Conservation (phyloP, 2,888 invertebrate genomes). For the Carabus problematicus region DNA sequence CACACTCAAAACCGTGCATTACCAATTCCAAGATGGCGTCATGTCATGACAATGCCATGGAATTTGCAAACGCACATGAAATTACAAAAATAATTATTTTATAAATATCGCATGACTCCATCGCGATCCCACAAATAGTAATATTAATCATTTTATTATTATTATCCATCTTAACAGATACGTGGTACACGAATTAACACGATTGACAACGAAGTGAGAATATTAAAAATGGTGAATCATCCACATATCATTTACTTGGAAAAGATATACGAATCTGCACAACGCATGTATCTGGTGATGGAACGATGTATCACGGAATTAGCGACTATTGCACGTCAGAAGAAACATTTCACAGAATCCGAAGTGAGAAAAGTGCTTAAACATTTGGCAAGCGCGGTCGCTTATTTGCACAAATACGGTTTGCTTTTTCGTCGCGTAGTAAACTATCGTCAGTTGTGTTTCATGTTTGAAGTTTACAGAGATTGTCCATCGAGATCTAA, state of each 20-base stretch:
- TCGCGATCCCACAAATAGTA: no score
- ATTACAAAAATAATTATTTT: constrained; percentile 21
- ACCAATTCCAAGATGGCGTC: no score
- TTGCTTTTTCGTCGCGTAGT: constrained; percentile 40
- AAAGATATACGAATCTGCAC: constrained; percentile 63
- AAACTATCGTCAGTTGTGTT: background rate
- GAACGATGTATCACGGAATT: constrained; percentile 63
- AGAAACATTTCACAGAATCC: constrained; percentile 55
- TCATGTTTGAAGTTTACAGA: constrained; percentile 49
- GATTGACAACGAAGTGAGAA: constrained; percentile 62
- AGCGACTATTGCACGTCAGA: constrained; percentile 54
- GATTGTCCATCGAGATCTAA: constrained; percentile 62
- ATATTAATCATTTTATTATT: no score
- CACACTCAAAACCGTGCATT: background rate
- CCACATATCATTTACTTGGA: constrained; percentile 64
- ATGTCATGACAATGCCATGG: background rate
- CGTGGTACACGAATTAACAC: constrained; percentile 39
- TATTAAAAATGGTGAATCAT: constrained; percentile 64
- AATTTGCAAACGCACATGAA: background rate
- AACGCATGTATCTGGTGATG: constrained; percentile 64
- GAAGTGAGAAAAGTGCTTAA: constrained; percentile 54
- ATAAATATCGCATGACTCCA: no score
- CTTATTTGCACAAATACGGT: constrained; percentile 61
- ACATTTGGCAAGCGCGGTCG: constrained; percentile 56
- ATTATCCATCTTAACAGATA: no score